Evolutionary conservation across 2,797 vertebrate species (phyloP), one percentile per base, ranked within the genome.

Genomic region (Numenius phaeopus): DNA sequence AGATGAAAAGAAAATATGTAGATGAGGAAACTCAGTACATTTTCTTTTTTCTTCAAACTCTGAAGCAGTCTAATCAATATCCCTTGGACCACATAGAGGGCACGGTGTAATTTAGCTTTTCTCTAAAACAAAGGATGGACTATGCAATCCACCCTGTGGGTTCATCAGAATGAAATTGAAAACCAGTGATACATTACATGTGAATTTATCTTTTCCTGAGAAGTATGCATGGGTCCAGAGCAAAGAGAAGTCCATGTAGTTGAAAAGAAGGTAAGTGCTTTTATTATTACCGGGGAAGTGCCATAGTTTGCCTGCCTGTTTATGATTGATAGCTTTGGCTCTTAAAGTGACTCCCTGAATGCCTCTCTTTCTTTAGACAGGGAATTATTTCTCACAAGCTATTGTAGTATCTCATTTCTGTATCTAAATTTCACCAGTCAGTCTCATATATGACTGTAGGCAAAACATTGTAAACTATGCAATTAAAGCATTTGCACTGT

Each of bases 181-280:
- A 96, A 87, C 46, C 39, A 90, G 71, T 83, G 67, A 80, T 89
- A 94, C 46, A 67, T 89, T 90, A 67, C 67, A 65, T 15, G 14
- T 87, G 78, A 95, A 87, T 94, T 93, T 94, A 27, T 95, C 75
- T 77, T 89, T 52, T 94, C 55, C 62, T 67, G 52, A 85, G 75
- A 80, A 80, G 59, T 50, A 61, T 50, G 26, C 22, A 29, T 62
- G 32, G 8, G 50, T 87, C 78, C 64, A 90, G 61, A 75, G 44
- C 39, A 67, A 91, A 79, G n/a, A 72, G 44, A 90, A 49, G 20
- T 83, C 76, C 30, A 14, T 21, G 40, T 14, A 87, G 58, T 26
- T 79, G 57, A 64, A 89, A 78, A 2, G n/a, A 29, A 81, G 78
- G 37, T 76, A 85, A 91, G n/a, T 9, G 5, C 8, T 87, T 86